Evolutionary conservation across 2,113 vertebrate species (phyloP), one percentile per base, ranked within the genome.

Genomic region (Arenaria interpres): DNA sequence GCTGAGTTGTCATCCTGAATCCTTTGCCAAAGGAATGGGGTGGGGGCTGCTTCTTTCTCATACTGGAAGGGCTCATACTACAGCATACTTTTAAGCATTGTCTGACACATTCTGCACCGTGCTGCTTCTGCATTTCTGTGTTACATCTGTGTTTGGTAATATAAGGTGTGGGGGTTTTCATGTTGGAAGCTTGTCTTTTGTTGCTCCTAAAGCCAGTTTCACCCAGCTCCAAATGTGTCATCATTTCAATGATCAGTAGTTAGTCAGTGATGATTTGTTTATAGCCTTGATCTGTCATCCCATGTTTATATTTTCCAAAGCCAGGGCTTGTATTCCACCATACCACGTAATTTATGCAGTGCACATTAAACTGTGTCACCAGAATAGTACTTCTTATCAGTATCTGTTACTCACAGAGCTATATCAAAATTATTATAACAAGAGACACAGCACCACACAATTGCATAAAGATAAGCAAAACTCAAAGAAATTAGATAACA

Each of bases 381-480:
- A 51, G 60, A 63, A 59, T 64, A 63, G 13, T 67, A 51, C 37
- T 78, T 80, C 12, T 71, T 80, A 63, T 48, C 72, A 46, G 37
- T 79, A 7, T 87, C 43, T 88, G 41, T 46, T 83, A 60, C 32
- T 83, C 56, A 37, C 39, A 71, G n/a, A 88, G 21, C 43, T 64
- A 1, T 63, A 91, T 56, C 13, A 28, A 56, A 93, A 71, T 53
- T 81, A 45, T 62, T 77, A 35, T n/a, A 66, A 51, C 20, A 62
- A 73, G 30, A 66, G 59, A 30, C 35, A 32, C 50, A 89, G 39
- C 21, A 80, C 22, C 28, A 63, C 30, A 62, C 46, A 76, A 43
- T 68, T 78, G 6, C 59, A 35, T 20, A 85, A 64, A 68, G 37
- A 82, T 87, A 89, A 63, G 23, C 30, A 93, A 85, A 93, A 50